A percentile compares a stretch with the other conserved stretches of the same genome.
Evolutionary conservation across 2,888 invertebrate species (phyloP).

Genomic region (Campoletis raptor): DNA sequence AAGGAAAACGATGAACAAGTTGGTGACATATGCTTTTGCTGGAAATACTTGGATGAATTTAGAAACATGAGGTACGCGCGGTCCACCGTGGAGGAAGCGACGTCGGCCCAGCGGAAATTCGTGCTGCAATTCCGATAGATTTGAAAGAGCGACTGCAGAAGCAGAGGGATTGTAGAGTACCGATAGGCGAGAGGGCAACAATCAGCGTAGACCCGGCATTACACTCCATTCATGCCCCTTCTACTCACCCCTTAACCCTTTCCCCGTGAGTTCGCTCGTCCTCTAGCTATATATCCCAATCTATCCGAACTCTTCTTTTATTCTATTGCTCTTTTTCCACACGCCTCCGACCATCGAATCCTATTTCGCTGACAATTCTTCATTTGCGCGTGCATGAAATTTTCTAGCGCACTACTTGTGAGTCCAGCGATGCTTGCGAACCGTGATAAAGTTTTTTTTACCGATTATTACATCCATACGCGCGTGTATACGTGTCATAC

Average conservation of each 20-base stretch:
- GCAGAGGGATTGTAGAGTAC: constrained; percentile 66
- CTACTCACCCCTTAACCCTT: constrained; percentile 60
- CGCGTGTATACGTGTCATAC: not conserved
- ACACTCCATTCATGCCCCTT: constrained; percentile 83
- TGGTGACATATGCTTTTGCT: no score
- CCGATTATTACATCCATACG: not conserved
- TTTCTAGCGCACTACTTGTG: constrained; percentile 70
- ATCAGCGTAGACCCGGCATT: constrained; percentile 84
- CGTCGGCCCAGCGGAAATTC: constrained; percentile 81
- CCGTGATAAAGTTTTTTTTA: constrained; percentile 42
- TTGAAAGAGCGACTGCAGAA: constrained; percentile 66
- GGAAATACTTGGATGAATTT: no score
- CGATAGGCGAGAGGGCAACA: constrained; percentile 79
- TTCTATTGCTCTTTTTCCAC: constrained; percentile 26
- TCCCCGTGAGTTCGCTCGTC: constrained; percentile 62
- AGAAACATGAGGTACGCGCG: no score
- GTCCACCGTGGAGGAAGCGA: constrained; percentile 76
- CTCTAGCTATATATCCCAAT: constrained; percentile 36
- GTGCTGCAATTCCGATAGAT: constrained; percentile 82
- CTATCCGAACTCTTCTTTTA: constrained; percentile 67
- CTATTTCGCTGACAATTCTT: constrained; percentile 84
- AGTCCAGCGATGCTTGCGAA: constrained; percentile 59
- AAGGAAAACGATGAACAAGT: no score
- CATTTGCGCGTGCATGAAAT: constrained; percentile 84
- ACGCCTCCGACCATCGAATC: constrained; percentile 69